Conservation (phyloP, 2,888 invertebrate species). For the Ophion costatus region DNA sequence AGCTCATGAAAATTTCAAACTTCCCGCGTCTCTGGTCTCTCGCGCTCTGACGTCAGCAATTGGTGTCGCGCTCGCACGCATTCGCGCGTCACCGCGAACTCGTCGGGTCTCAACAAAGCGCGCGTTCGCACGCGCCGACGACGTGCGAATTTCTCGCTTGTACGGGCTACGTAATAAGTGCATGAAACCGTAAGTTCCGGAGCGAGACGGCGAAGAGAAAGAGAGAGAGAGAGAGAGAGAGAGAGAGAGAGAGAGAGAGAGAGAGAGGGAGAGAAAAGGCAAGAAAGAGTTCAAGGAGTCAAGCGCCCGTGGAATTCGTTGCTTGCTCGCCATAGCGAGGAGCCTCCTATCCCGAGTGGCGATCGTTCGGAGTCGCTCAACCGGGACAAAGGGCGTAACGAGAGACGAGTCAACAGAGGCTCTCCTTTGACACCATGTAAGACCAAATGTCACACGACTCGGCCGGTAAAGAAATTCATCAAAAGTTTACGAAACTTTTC, state of each 20-base stretch:
- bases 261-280: constrained; percentile 10
- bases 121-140: neutral
- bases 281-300: constrained; percentile 65
- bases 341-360: constrained; percentile 17
- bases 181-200: constrained; percentile 51
- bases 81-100: neutral
- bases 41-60: neutral
- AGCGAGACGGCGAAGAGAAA: constrained; percentile 27
- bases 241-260: constrained; percentile 1
- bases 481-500: no score
- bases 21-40: no score
- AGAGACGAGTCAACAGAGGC: no score
- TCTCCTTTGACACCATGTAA: no score
- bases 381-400: constrained; percentile 27
- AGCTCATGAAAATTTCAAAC: neutral
- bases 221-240: constrained; percentile 3
- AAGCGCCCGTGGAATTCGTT: constrained; percentile 66
- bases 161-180: constrained; percentile 60
- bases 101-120: constrained; percentile 10
- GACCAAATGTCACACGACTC: no score
- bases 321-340: constrained; percentile 57
- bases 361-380: constrained; percentile 49
- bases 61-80: neutral
- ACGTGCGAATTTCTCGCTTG: constrained; percentile 21
- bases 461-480: no score